A percentile compares a stretch with the other conserved stretches of the same genome.
Evolutionary conservation across 2,888 invertebrate species (phyloP).

Genomic region (Pristionchus fissidentatus): DNA sequence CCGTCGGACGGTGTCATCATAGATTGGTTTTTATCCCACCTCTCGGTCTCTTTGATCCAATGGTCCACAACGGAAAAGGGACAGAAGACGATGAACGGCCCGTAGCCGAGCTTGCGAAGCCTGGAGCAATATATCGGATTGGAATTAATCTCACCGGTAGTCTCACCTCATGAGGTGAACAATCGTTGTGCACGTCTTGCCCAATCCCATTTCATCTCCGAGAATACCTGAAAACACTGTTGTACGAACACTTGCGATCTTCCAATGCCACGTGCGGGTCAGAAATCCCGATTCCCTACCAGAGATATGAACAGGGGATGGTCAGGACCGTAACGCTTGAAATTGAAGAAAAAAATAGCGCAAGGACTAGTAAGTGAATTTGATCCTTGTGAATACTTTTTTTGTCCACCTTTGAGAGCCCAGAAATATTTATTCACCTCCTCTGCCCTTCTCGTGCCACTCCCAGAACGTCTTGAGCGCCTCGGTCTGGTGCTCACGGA

Average conservation of each 20-base stretch:
- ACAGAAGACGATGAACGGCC: slow-evolving; percentile 25
- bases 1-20: too few species aligned
- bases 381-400: too few species aligned
- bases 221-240: slow-evolving; percentile 37
- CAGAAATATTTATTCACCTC: neutral
- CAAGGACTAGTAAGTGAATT: too few species aligned
- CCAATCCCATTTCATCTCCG: slow-evolving; percentile 47
- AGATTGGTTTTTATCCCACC: neutral
- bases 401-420: neutral
- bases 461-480: slow-evolving; percentile 16
- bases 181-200: slow-evolving; percentile 43
- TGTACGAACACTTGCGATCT: too few species aligned
- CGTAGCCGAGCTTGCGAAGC: slow-evolving; percentile 2
- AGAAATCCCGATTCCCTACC: too few species aligned
- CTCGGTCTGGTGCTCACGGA: slow-evolving; percentile 1
- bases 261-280: too few species aligned
- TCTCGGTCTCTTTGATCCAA: slow-evolving; percentile 31
- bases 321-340: too few species aligned
- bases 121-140: neutral
- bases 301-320: too few species aligned
- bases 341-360: too few species aligned
- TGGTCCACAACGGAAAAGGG: slow-evolving; percentile 39
- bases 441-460: slow-evolving; percentile 36
- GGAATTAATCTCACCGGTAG: neutral
- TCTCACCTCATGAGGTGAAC: slow-evolving; percentile 13